phyloP scores from a whole-genome alignment of 2,113 vertebrate genomes.

The Ivindomyrus marchei region DNA sequence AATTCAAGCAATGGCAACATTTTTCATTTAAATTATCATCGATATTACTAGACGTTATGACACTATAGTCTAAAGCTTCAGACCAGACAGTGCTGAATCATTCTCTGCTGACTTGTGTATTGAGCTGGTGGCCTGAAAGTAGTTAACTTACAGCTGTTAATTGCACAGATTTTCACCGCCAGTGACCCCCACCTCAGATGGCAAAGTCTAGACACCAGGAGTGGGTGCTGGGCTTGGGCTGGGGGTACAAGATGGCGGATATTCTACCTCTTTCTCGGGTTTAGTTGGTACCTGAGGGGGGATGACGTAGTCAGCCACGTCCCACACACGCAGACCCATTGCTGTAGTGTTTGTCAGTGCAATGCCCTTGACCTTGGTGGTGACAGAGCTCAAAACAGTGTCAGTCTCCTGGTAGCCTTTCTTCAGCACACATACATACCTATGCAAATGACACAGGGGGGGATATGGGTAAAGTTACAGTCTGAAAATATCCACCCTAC shows the following conservation, averaged over 20 bases:
- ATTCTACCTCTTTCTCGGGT: conserved; percentile 30
- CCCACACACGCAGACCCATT: conserved; percentile 69
- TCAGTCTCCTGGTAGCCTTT: conserved; percentile 86
- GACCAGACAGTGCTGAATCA: neutral
- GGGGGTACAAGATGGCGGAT: neutral
- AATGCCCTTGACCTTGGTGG: conserved; percentile 76
- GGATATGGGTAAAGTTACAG: neutral
- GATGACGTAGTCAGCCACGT: conserved; percentile 78
- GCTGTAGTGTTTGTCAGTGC: conserved; percentile 59
- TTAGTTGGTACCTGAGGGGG: conserved; percentile 72
- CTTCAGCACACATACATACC: conserved; percentile 86
- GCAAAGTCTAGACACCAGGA: neutral
- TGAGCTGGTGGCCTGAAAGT: neutral
- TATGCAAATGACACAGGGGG: conserved; percentile 38
- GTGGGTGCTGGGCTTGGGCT: neutral
- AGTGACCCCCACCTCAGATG: neutral
- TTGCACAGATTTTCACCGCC: neutral
- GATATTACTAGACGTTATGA: neutral
- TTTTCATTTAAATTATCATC: neutral
- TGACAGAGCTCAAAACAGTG: conserved; percentile 70
- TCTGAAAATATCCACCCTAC: neutral
- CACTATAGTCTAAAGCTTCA: neutral
- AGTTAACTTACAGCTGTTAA: neutral
- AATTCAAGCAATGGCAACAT: neutral
- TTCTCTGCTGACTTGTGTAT: neutral